A percentile compares a stretch with the other conserved stretches of the same genome.
phyloP scores from a whole-genome alignment of 2,888 invertebrate species.

The Oscheius onirici region DNA sequence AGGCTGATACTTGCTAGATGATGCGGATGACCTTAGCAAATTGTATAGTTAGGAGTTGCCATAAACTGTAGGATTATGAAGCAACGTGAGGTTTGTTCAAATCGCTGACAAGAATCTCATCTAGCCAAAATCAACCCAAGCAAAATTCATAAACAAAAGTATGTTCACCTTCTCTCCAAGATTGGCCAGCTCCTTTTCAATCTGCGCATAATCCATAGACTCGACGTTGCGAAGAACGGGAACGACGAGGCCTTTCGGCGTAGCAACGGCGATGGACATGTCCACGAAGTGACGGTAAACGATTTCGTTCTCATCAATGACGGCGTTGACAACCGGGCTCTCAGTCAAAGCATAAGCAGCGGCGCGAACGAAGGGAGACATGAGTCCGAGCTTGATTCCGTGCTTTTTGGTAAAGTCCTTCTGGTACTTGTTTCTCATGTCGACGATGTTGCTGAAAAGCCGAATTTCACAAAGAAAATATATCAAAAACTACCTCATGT shows the following conservation, averaged over 20 bases:
- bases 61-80: no score
- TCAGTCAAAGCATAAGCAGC: slow-evolving; percentile 91
- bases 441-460: slow-evolving; percentile 83
- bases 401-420: slow-evolving; percentile 94
- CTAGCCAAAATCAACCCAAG: no score
- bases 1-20: slow-evolving; percentile 73
- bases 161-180: slow-evolving; percentile 86
- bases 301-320: slow-evolving; percentile 88
- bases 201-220: slow-evolving; percentile 92
- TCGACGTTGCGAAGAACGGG: slow-evolving; percentile 80
- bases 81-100: background rate
- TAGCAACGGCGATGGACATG: slow-evolving; percentile 94
- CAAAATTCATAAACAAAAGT: no score
- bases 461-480: background rate
- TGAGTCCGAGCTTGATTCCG: slow-evolving; percentile 92
- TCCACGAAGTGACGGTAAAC: slow-evolving; percentile 95
- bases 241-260: slow-evolving; percentile 95
- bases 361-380: slow-evolving; percentile 96
- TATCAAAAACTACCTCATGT: slow-evolving; percentile 83
- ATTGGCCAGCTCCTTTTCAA: slow-evolving; percentile 87
- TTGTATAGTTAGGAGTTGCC: no score
- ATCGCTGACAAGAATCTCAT: no score
- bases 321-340: slow-evolving; percentile 96
- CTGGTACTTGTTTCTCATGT: slow-evolving; percentile 87
- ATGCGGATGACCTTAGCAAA: no score